These are phyloP conservation scores for Lepidurus apus DNA, from an alignment of 1,140 invertebrate genomes.

Conservation along the genomic window DNA sequence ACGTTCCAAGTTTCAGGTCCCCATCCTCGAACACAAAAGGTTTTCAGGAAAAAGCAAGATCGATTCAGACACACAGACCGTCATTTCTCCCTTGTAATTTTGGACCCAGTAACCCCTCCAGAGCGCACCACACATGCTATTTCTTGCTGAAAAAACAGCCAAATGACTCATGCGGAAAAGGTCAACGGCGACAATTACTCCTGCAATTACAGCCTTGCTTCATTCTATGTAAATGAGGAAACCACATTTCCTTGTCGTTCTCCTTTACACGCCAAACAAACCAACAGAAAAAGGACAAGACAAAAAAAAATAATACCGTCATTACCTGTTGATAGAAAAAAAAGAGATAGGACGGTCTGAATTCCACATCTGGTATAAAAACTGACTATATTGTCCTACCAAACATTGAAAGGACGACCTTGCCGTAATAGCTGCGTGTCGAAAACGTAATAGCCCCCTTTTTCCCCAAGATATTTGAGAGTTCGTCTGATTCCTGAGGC, in stretches of 20 bases:
- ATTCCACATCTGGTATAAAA: neutral
- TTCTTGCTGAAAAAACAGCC: neutral
- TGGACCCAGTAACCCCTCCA: too few relatives aligned
- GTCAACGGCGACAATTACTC: neutral
- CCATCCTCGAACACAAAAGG: too few relatives aligned
- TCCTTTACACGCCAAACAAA: neutral
- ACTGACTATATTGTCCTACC: constrained; percentile 8
- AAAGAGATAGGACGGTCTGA: neutral
- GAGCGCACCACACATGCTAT: neutral
- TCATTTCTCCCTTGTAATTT: too few relatives aligned
- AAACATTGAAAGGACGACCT: neutral
- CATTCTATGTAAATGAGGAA: neutral
- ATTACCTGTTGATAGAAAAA: neutral
- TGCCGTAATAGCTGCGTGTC: constrained; percentile 17
- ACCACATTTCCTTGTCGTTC: neutral
- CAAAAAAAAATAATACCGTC: neutral
- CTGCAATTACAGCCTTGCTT: neutral
- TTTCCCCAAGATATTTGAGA: neutral
- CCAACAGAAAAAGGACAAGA: neutral
- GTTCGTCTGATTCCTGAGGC: constrained; percentile 8
- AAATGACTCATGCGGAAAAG: neutral
- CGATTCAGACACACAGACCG: too few relatives aligned
- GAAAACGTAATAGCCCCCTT: constrained; percentile 22
- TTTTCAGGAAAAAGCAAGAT: too few relatives aligned
- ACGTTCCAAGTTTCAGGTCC: too few relatives aligned